Base-by-base conservation (phyloP, 2,113 vertebrate genomes). In the Melanostigma gelatinosum region DNA sequence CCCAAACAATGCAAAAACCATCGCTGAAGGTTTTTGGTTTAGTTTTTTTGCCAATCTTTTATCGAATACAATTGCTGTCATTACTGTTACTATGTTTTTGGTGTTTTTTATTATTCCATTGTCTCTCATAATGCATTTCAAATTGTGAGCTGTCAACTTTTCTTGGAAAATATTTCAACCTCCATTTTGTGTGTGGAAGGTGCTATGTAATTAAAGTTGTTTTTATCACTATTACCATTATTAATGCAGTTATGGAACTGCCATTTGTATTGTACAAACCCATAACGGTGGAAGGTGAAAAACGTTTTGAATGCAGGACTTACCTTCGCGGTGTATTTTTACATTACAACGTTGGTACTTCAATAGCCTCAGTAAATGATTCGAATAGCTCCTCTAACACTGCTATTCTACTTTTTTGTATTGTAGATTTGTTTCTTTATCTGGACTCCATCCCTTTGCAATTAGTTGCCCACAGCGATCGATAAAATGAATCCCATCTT, bases 401-500 rank as follows among this genome's bases (percentile, higher is more conserved):
- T 66, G 16, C 38, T 61, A 42, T 12, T 48, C 0, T 24, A 15
- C 38, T 57, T 50, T 74, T 46, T 16, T 75, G 12, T 44, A 22
- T 9, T 60, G 18, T 34, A 40, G 20, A 8, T 65, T 16, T 48
- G 8, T 20, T 58, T 68, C 24, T 32, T 44, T n/a, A 65, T 55
- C 24, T n/a, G 38, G 44, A 57, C 11, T n/a, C 1, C 46, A 29
- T 68, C 29, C 13, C 11, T 32, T 63, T 67, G 3, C 32, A 68
- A 38, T 57, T 7, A 38, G 52, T 66, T 54, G 24, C 52, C 36
- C 58, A 38, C 50, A 80, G 9, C 3, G 27, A 85, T 79, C 72
- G 13, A 73, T 82, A 36, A 76, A 63, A 34, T 40, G 4, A 8
- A 29, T 72, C 54, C 70, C 50, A 58, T 63, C 66, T 38, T 61